Conservation (phyloP, 1,140 invertebrate genomes). For the Macrocentrus cingulum region DNA sequence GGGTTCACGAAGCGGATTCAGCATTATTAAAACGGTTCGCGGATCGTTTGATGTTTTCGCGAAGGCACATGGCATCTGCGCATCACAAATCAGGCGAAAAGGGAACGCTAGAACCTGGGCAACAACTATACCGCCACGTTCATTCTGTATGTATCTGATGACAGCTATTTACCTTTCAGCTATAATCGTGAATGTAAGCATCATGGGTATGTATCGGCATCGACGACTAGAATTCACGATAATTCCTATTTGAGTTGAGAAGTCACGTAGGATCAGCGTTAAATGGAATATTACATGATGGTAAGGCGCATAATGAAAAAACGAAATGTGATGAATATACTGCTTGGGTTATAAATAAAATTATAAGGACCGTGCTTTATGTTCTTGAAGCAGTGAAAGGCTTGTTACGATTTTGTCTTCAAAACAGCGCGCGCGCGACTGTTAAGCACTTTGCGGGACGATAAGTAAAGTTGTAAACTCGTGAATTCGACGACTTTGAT, state of each 20-base stretch:
- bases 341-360: too few relatives aligned
- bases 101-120: neutral
- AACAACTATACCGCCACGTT: too few relatives aligned
- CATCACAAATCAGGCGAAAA: neutral
- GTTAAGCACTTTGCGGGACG: neutral
- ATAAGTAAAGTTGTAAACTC: constrained; percentile 9
- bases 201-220: constrained; percentile 21
- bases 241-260: constrained; percentile 27
- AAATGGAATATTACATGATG: constrained; percentile 20
- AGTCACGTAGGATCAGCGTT: constrained; percentile 29
- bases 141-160: too few relatives aligned
- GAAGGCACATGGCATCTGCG: constrained; percentile 5
- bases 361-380: too few relatives aligned
- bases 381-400: neutral
- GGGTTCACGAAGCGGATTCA: neutral
- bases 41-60: constrained; percentile 14
- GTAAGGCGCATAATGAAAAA: neutral
- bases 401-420: neutral
- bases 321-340: neutral
- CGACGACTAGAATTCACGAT: constrained; percentile 22
- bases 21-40: constrained; percentile 6
- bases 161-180: constrained; percentile 39
- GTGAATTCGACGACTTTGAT: neutral
- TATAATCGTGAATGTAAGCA: constrained; percentile 39
- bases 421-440: neutral